Evolutionary conservation across 2,113 vertebrate genomes (phyloP).

Genomic region (Raja brachyura): DNA sequence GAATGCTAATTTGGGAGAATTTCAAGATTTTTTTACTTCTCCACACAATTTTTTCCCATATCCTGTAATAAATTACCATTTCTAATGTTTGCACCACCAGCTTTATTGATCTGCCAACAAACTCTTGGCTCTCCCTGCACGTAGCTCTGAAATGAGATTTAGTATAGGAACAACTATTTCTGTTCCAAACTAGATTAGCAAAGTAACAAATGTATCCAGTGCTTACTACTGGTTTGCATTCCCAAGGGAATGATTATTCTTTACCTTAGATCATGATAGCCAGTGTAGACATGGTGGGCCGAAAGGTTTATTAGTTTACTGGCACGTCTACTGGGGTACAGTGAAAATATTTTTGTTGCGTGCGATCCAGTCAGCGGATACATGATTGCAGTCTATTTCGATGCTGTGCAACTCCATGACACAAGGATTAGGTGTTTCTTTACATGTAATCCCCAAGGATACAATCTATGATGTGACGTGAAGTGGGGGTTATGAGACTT

Average conservation of each 20-base stretch:
- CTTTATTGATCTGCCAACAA: not conserved
- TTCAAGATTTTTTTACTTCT: not conserved
- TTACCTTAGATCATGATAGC: not conserved
- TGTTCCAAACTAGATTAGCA: not conserved
- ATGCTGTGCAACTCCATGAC: not conserved
- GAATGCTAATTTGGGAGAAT: not conserved
- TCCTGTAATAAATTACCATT: not conserved
- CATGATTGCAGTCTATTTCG: no score
- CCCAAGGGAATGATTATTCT: not conserved
- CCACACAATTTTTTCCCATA: not conserved
- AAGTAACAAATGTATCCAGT: not conserved
- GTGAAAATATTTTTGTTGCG: no score
- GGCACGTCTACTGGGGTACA: no score
- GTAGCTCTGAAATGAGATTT: not conserved
- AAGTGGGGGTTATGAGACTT: not conserved
- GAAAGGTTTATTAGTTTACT: no score
- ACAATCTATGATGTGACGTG: not conserved
- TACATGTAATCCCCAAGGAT: not conserved
- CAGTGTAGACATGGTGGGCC: no score
- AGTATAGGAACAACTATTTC: not conserved
- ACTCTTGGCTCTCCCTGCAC: not conserved
- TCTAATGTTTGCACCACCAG: not conserved
- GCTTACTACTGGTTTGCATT: not conserved
- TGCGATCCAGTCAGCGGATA: no score
- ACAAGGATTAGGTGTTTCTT: not conserved